Evolutionary conservation across 1,140 invertebrate genomes (phyloP), one percentile per base, ranked within the genome.

Genomic region (Heliconius nattereri): DNA sequence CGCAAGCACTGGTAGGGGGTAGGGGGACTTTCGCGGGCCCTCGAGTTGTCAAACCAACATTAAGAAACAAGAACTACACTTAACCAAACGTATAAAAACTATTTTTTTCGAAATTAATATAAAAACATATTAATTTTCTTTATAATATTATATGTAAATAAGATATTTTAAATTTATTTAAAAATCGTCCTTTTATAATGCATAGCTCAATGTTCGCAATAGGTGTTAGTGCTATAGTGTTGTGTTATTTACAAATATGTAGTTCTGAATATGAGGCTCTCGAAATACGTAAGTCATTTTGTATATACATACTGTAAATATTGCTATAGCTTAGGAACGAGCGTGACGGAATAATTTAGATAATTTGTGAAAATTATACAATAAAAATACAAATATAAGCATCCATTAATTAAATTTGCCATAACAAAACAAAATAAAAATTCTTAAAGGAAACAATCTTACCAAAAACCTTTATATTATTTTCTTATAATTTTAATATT

Each of bases 241-340:
- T 91, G 79, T 89, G 83, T 70, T 82, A 73, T 83, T 83, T 86
- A 71, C 85, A 89, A 81, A 60, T 84, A 20, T 78, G 85, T 23
- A 85, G 77, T 73, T 78, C 85, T 7, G 84, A 87, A 70, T 79
- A 81, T 72, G 88, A 90, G 79, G 81, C 78, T n/a, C 29, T 70
- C n/a, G 88, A 86, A 80, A 90, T 90, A 60, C 81, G 89, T 91
- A 85, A 85, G 88, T 85, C 49, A 26, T 72, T 71, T 57, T 70
- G 23, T 66, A 57, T 3, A 8, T 5, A 40, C 40, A 3, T 45
- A 16, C 40, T 45, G 13, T 16, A 16, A 5, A 45, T 45, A 60
- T 60, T 23, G 3, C 6, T 20, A 52, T 19, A 52, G 0, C 7
- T 2, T 6, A 19, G 49, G 49, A 52, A 52, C 19, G 9, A 3